Evolutionary conservation across 2,797 vertebrate species (phyloP), one percentile per base, ranked within the genome.

Genomic region (Tapirus indicus): DNA sequence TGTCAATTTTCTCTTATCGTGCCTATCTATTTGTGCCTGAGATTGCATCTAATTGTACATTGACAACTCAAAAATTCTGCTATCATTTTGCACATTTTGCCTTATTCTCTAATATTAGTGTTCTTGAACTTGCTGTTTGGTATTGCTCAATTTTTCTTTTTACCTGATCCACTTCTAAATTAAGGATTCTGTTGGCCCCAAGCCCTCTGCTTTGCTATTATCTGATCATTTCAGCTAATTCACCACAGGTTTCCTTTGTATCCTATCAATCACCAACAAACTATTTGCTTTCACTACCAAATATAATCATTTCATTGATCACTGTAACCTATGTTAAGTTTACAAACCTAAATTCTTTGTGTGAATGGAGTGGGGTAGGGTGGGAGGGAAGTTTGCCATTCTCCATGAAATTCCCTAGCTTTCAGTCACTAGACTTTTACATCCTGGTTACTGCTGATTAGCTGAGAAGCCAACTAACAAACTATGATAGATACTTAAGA

Each of bases 331-430:
- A 35, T 29, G 3, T 18, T 88, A 89, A 88, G 1, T 5, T 79
- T 29, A 69, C 1, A 62, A 27, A 47, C 4, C 21, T 54, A 52
- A 66, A 79, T 89, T 58, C 7, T 75, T 71, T 82, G 23, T 52
- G 11, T 88, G 7, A 6, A 11, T 29, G 2, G 1, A 4, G 0
- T 32, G 13, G 18, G 7, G 5, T 71, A 2, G 20, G 23, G 5
- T 71, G 4, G 20, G 18, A 71, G 35, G 8, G 6, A 62, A 80
- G 62, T 27, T 9, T 66, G 41, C 1, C 14, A 88, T 91, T 79
- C 7, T 86, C 5, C 25, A 16, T 62, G 14, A 27, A 71, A 71
- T 77, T 77, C 3, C 6, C 23, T 47, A 56, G 3, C 14, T 83
- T 23, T 49, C 41, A 49, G 2, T 58, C 21, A 58, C 35, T 64